These are phyloP conservation scores for Hoplostethus atlanticus DNA, from an alignment of 2,797 vertebrate species.

Conservation along the genomic window DNA sequence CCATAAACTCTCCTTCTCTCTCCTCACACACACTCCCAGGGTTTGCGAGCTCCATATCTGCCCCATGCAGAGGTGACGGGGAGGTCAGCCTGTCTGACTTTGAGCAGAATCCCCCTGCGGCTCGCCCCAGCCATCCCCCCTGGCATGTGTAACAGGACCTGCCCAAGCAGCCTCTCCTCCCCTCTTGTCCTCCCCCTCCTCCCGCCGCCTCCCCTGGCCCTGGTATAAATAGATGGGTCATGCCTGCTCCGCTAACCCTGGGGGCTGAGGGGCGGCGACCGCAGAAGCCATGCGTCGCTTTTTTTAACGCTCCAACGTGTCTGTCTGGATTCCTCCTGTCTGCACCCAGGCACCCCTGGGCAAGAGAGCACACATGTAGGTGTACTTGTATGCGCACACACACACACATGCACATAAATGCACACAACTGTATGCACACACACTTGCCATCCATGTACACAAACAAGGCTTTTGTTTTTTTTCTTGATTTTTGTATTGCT, in stretches of 20 bases:
- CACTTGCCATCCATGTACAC: no score
- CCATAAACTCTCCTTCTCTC: constrained; percentile 30
- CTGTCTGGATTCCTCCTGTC: constrained; percentile 74
- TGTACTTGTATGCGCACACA: constrained; percentile 3
- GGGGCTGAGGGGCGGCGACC: constrained; percentile 31
- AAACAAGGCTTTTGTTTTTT: neutral
- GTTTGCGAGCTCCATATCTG: constrained; percentile 71
- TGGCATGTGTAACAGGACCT: constrained; percentile 87
- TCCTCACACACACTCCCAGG: constrained; percentile 39
- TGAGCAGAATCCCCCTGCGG: constrained; percentile 77
- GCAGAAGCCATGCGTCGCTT: constrained; percentile 63
- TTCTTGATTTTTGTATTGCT: neutral
- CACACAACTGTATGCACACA: neutral
- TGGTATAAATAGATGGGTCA: constrained; percentile 85
- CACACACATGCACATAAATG: constrained; percentile 12
- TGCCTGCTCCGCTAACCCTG: constrained; percentile 70
- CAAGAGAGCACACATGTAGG: constrained; percentile 6
- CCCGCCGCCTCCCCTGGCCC: constrained; percentile 57
- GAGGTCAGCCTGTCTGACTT: constrained; percentile 86
- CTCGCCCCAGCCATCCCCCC: constrained; percentile 76
- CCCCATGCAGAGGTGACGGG: constrained; percentile 78
- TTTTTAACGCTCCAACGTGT: constrained; percentile 64
- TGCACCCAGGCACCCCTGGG: constrained; percentile 43
- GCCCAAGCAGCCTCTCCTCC: constrained; percentile 61
- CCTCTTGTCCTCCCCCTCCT: constrained; percentile 31